Conservation (phyloP, 1,140 invertebrate genomes). For the Oreohelix idahoensis region DNA sequence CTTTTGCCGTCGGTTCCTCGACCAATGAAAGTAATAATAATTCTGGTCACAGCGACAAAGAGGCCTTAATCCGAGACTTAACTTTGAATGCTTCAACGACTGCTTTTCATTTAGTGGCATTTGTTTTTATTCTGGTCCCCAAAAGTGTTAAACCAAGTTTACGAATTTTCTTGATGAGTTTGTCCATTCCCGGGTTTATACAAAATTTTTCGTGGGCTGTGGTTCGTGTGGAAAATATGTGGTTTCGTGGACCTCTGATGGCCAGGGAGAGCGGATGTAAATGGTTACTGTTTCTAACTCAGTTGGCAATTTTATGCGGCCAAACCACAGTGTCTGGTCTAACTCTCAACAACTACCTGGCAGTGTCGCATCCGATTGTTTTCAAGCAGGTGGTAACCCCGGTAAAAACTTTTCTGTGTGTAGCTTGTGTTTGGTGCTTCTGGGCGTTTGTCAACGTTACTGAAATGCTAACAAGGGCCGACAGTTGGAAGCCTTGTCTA, state of each 20-base stretch:
- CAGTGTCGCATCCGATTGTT: background rate
- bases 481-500: background rate
- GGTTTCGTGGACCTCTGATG: background rate
- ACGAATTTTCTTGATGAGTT: background rate
- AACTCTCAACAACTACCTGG: background rate
- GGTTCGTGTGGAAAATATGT: background rate
- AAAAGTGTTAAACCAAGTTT: background rate
- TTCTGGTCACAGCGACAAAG: background rate
- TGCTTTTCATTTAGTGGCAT: background rate
- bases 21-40: background rate
- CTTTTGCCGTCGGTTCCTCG: background rate
- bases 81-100: background rate
- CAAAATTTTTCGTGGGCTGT: slow-evolving; percentile 3
- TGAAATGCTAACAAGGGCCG: background rate
- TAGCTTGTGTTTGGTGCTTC: background rate
- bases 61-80: background rate
- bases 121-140: background rate
- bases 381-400: background rate
- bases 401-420: background rate
- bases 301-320: background rate
- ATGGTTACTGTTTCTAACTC: background rate
- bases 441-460: background rate
- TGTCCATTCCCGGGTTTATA: background rate
- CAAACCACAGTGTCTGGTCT: background rate
- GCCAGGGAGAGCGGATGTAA: background rate